Evolutionary conservation across 2,797 vertebrate genomes (phyloP).

Genomic region (Notamacropus eugenii): DNA sequence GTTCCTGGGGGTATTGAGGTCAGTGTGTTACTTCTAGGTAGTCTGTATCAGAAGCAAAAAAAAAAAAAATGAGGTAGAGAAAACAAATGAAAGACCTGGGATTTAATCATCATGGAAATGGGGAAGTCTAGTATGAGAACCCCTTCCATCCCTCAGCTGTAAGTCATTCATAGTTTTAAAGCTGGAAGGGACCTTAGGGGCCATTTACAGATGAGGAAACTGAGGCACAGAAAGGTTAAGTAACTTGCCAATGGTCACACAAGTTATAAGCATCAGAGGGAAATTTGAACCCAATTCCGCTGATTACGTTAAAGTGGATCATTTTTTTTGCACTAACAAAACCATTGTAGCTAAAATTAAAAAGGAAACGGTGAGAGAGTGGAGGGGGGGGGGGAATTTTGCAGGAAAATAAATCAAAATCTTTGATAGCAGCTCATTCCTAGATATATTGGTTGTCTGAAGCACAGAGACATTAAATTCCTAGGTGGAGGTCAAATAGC

Average conservation of each 20-base stretch:
- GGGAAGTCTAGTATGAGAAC: background rate
- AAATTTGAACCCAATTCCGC: background rate
- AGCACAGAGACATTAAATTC: background rate
- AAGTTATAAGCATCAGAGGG: background rate
- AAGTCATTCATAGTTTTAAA: background rate
- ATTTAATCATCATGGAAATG: background rate
- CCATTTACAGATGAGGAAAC: background rate
- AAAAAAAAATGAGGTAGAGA: slow-evolving; percentile 59
- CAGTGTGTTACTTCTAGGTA: slow-evolving; percentile 64
- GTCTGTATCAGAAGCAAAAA: slow-evolving; percentile 35
- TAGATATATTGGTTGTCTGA: background rate
- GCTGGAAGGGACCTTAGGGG: background rate
- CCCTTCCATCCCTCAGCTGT: background rate
- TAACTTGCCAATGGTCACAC: background rate
- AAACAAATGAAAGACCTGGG: background rate
- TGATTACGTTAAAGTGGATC: background rate
- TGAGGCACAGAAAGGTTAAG: background rate
- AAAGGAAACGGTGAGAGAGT: background rate
- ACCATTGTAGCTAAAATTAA: background rate
- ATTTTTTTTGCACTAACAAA: background rate
- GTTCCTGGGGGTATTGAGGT: background rate
- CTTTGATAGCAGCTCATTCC: background rate
- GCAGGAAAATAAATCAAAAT: background rate
- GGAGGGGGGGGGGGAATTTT: background rate
- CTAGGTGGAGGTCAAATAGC: background rate